Percentiles rank a stretch among this genome's conserved stretches.
Conservation (phyloP, 2,888 invertebrate genomes). For the Nephrotoma guestfalica region DNA sequence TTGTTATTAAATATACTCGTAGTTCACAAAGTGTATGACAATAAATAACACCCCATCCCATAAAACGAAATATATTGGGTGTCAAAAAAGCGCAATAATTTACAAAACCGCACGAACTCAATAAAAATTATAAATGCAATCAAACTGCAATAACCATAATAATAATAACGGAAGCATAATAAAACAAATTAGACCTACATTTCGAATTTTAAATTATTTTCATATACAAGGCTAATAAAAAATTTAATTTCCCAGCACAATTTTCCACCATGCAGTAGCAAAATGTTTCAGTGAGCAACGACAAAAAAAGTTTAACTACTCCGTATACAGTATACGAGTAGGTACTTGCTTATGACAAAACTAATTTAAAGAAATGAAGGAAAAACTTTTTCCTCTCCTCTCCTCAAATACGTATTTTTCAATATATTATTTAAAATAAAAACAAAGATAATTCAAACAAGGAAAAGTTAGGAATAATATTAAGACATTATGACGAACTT, state of each 20-base stretch:
- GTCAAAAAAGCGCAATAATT: background rate
- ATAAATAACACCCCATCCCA: too few relatives aligned
- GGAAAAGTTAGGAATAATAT: background rate
- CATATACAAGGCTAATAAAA: background rate
- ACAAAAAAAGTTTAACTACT: too few relatives aligned
- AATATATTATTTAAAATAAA: background rate
- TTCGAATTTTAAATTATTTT: background rate
- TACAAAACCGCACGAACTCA: background rate
- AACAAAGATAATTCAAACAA: background rate
- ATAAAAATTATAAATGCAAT: background rate
- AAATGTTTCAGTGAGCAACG: too few relatives aligned
- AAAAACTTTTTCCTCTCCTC: background rate
- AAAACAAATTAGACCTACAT: background rate
- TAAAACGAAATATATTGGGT: too few relatives aligned
- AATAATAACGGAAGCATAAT: background rate
- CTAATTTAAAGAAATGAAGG: background rate
- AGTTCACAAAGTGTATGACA: too few relatives aligned
- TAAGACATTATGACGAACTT: background rate
- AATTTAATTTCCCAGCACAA: background rate
- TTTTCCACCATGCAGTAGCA: background rate
- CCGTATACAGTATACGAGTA: background rate
- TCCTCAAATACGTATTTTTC: background rate
- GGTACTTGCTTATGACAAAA: background rate
- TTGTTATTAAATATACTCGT: too few relatives aligned
- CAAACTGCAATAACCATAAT: background rate